Base-by-base conservation (phyloP, 2,797 vertebrate genomes). In the Valencia hispanica region DNA sequence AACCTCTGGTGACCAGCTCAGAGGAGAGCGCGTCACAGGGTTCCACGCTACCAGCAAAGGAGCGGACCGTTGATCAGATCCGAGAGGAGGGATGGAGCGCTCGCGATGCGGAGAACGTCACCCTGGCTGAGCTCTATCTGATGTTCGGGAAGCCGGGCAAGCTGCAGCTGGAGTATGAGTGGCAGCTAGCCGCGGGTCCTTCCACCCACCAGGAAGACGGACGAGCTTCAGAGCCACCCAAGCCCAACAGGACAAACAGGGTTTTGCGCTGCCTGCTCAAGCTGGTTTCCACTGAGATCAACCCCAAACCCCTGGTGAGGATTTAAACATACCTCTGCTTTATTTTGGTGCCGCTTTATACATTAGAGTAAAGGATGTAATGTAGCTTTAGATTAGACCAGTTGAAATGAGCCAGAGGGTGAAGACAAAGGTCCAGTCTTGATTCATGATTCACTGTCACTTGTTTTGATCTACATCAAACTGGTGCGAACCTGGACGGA, bases 131-230 rank as follows among this genome's bases (percentile, higher is more conserved):
- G 95, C 96, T 99, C 91, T 99, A 99, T 96, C 96, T 99, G 95
- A 99, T 99, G 98, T 96, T 97, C 88, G 98, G 98, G 86, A 99
- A 99, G 88, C 98, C 98, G 0, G 97, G 95, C 80, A 99, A 99
- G 88, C 83, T 99, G 90, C 97, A 97, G 94, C 93, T 99, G 75
- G 98, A 99, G 78, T 99, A 99, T 0, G 98, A 99, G 88, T 99
- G 98, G 98, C 93, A 97, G 90, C 94, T 87, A 80, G 79, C 73
- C 0, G 57, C 57, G 0, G 75, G 43, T 70, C 79, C 83, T 18
- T 50, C 75, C 59, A 68, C 39, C 86, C 78, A 27, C 77, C 86
- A 83, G 6, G 88, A 89, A 25, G 93, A 95, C 18, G 91, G 93
- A 57, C 91, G 78, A 70, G 22, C 76, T 6, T 25, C 25, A 4